A percentile compares a stretch with the other conserved stretches of the same genome.
Evolutionary conservation across 2,797 vertebrate genomes (phyloP).

Genomic region (Rousettus madagascariensis): DNA sequence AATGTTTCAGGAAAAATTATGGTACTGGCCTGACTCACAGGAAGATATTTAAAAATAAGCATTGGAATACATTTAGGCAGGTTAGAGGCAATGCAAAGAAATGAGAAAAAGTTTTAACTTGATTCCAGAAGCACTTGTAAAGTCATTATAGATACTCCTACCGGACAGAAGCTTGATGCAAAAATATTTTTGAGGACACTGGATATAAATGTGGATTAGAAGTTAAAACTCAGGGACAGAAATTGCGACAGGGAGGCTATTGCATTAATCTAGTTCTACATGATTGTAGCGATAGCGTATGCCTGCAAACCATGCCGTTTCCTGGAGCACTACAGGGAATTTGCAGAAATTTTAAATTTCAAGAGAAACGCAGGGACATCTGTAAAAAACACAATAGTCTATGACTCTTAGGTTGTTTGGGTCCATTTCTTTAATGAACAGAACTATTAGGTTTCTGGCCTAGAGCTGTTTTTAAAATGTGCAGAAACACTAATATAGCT

Average conservation of each 20-base stretch:
- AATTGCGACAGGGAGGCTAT: neutral
- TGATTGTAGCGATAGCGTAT: accelerated
- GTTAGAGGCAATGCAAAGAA: neutral
- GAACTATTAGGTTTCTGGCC: neutral
- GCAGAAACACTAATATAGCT: neutral
- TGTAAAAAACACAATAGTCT: neutral
- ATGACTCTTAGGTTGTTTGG: neutral
- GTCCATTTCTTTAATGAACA: neutral
- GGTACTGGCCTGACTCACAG: neutral
- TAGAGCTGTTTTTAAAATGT: neutral
- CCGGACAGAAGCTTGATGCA: neutral
- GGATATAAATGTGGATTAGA: neutral
- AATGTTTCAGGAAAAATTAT: neutral
- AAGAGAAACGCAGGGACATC: neutral
- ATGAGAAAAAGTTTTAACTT: neutral
- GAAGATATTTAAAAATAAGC: neutral
- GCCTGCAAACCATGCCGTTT: neutral
- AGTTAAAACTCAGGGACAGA: neutral
- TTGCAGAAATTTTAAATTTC: neutral
- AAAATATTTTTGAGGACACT: neutral
- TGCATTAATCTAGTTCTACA: neutral
- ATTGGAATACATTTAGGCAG: neutral
- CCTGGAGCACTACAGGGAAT: neutral
- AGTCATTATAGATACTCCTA: neutral
- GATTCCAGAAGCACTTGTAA: neutral